Percentiles rank a stretch among this genome's conserved stretches.
Conservation (phyloP, 2,797 vertebrate species). For the Florisuga fusca region DNA sequence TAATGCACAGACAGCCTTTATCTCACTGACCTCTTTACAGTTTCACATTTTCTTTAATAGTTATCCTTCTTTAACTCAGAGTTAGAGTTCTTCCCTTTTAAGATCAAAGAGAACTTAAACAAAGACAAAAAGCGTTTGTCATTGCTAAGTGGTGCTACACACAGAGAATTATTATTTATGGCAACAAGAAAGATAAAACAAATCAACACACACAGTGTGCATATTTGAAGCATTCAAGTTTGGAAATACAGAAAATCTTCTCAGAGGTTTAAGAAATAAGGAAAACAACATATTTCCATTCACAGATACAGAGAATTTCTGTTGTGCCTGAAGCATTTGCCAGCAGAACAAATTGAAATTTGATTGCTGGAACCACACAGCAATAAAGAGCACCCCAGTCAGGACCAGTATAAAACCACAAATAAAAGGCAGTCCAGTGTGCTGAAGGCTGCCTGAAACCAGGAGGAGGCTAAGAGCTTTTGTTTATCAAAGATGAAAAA, state of each 20-base stretch:
- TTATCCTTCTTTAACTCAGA: neutral
- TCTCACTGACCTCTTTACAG: fast-evolving
- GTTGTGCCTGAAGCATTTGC: neutral
- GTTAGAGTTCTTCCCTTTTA: neutral
- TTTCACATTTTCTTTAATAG: neutral
- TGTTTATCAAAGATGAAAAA: neutral
- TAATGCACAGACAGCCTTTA: neutral
- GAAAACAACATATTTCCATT: neutral
- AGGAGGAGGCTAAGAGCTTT: neutral
- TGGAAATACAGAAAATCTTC: neutral
- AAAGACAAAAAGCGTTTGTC: neutral
- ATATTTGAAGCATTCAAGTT: neutral
- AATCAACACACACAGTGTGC: neutral
- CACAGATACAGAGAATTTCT: neutral
- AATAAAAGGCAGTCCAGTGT: neutral
- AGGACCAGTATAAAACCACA: conserved; percentile 57
- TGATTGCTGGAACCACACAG: conserved; percentile 30
- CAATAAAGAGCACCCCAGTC: neutral
- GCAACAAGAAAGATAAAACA: neutral
- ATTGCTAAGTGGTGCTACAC: neutral
- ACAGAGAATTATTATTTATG: neutral
- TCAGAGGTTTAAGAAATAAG: neutral
- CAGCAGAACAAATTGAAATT: conserved; percentile 31
- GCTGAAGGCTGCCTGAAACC: conserved; percentile 9
- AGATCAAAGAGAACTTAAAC: neutral